Evolutionary conservation across 2,888 invertebrate genomes (phyloP), one percentile per base, ranked within the genome.

Genomic region (Carterocephalus palaemon): DNA sequence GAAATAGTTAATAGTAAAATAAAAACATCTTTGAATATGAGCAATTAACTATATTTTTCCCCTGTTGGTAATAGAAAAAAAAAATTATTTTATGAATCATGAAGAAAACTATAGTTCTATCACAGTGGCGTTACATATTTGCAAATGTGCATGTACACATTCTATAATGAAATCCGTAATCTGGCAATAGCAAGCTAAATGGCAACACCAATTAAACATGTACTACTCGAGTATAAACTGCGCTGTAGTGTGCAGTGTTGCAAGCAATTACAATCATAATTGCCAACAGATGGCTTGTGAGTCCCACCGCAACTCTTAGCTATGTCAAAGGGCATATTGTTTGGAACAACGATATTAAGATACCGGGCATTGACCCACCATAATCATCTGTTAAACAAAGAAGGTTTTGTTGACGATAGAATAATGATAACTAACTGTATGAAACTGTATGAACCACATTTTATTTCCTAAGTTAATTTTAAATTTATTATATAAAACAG

Each of bases 191-290:
- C 10, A 10, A 26, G 24, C 24, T 26, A 26, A 26, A 26, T 26
- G 24, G 24, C 24, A 26, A 26, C n/a, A 22, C 6, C 12, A 37
- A 26, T 26, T 37, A 19, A 16, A 16, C n/a, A 37, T 7, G 8
- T 32, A 32, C 10, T 32, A 9, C 19, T 16, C 12, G 5, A n/a
- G n/a, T 9, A 31, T 15, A 8, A 31, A 17, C 9, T n/a, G 12
- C 16, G n/a, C n/a, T n/a, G 29, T 19, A 17, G 20, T 46, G 36
- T 49, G 50, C 47, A 39, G 42, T 49, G 49, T 47, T 40, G 49
- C 52, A 37, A 49, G 53, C 51, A 50, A 56, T 53, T 59, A 54
- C 48, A 39, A 46, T 49, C 49, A 52, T 59, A 59, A 59, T 54
- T 52, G 51, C 50, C 36, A 54, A 45, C 58, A 59, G 54, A 59